Conservation (phyloP, 53 echinoderm and acorn worm species). For the Antedon mediterranea region DNA sequence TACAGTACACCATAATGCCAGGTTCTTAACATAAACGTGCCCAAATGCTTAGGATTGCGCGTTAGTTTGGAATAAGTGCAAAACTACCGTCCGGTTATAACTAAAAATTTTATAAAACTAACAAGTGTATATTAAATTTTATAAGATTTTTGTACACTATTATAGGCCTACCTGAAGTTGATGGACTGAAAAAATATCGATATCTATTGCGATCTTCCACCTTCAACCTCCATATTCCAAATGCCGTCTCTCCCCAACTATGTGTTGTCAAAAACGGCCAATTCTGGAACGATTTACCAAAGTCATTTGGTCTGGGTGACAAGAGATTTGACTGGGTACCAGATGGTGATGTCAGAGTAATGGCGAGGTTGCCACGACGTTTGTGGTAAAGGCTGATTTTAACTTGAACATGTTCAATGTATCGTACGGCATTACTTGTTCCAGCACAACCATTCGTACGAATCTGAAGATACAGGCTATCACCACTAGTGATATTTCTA, state of each 20-base stretch:
- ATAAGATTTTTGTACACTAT: too few species aligned
- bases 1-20: too few species aligned
- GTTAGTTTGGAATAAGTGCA: too few species aligned
- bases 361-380: conserved; percentile 39
- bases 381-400: conserved; percentile 23
- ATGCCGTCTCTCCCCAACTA: conserved; percentile 78
- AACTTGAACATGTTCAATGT: conserved; percentile 84
- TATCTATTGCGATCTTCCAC: conserved; percentile 21
- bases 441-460: not conserved
- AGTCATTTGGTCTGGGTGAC: conserved; percentile 32
- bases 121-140: too few species aligned
- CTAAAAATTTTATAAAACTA: too few species aligned
- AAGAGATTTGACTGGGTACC: conserved; percentile 65
- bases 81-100: too few species aligned
- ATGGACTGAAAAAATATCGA: not conserved
- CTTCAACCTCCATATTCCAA: conserved; percentile 55
- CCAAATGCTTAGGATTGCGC: too few species aligned
- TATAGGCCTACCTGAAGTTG: conserved; percentile 9
- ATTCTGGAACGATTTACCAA: conserved; percentile 18
- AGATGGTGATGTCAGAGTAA: conserved; percentile 54
- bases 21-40: too few species aligned
- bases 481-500: not conserved
- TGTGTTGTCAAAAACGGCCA: conserved; percentile 92
- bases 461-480: not conserved
- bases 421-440: conserved; percentile 10